Conservation (phyloP, 2,113 vertebrate species). For the Ivindomyrus marchei region DNA sequence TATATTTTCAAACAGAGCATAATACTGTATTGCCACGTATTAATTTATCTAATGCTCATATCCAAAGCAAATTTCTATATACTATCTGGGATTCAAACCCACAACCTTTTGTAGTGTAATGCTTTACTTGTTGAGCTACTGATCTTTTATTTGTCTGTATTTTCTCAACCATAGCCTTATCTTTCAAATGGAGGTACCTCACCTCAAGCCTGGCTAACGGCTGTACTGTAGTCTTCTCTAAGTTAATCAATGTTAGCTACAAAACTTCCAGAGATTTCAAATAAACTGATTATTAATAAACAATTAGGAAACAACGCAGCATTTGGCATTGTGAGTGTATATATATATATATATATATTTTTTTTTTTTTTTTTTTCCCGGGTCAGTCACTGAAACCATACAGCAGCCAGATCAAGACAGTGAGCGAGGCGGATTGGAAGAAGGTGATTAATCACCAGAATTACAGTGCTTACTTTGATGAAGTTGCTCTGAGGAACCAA, state of each 20-base stretch:
- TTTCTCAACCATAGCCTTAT: background rate
- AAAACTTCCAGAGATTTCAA: background rate
- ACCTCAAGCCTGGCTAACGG: background rate
- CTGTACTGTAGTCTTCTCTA: background rate
- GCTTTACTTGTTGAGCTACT: background rate
- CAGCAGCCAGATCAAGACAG: background rate
- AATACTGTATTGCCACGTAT: background rate
- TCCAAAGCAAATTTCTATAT: background rate
- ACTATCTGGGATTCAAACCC: background rate
- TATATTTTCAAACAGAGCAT: background rate
- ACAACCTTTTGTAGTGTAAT: background rate
- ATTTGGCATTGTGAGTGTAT: background rate
- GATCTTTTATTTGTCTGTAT: background rate
- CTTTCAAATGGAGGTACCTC: background rate
- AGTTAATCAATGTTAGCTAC: background rate
- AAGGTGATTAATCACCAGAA: background rate
- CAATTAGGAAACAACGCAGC: background rate
- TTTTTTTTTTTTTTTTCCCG: background rate
- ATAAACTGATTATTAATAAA: background rate
- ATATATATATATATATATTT: too few species aligned
- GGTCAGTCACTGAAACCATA: background rate
- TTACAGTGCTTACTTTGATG: background rate
- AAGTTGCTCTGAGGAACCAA: background rate
- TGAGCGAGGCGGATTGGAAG: background rate
- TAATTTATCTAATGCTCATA: background rate